Conservation (phyloP, 2,797 vertebrate species). For the Ciconia nigra region DNA sequence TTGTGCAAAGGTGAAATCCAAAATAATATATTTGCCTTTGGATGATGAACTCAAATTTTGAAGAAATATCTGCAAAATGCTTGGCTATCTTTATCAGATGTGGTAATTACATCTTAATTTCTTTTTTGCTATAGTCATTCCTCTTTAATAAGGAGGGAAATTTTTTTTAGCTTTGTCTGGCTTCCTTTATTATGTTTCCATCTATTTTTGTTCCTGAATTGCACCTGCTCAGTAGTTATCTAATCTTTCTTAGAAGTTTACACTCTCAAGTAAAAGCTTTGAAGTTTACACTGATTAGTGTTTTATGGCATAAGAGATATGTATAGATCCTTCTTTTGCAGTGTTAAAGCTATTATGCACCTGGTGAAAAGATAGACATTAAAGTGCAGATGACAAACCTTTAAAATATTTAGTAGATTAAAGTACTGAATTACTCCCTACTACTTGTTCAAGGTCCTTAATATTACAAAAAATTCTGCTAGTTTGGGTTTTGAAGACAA, state of each 20-base stretch:
- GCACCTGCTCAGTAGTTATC: conserved; percentile 76
- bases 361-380: conserved; percentile 50
- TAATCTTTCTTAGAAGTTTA: conserved; percentile 70
- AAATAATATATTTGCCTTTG: not conserved
- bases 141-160: not conserved
- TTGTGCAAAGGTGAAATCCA: not conserved
- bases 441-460: conserved; percentile 18
- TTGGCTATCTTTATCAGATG: not conserved
- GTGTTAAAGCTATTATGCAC: conserved; percentile 60
- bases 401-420: conserved; percentile 39
- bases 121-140: not conserved
- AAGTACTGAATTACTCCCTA: conserved; percentile 37
- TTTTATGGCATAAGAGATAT: conserved; percentile 64
- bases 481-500: not conserved
- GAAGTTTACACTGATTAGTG: conserved; percentile 57
- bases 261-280: conserved; percentile 63
- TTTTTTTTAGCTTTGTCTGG: conserved; percentile 54
- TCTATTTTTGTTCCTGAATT: conserved; percentile 54
- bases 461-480: not conserved
- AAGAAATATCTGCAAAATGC: not conserved
- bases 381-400: conserved; percentile 42
- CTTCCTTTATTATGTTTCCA: conserved; percentile 26
- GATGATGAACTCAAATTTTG: not conserved
- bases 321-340: conserved; percentile 28
- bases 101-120: not conserved